Base-by-base conservation (phyloP, 1,140 invertebrate species). In the Megalopta genalis region DNA sequence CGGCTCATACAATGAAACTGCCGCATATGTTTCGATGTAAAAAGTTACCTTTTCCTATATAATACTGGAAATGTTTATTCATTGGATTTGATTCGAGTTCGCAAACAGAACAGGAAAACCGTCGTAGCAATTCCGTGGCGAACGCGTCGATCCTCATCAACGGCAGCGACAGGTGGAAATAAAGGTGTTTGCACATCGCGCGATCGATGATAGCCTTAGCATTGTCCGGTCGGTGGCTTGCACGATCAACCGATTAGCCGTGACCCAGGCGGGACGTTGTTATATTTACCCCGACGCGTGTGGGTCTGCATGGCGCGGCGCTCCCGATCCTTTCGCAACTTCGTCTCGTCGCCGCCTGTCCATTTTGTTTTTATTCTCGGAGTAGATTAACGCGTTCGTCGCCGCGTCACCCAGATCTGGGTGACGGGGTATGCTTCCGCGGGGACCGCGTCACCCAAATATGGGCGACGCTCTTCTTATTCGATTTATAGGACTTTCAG, bases 141-240 rank as follows among this genome's bases (percentile, higher is more conserved):
- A 49, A 14, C 1, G 23, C 10, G 10, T 18, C 10, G 42, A 23
- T 27, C 21, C 0, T 67, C 27, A 23, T 32, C 32, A 32, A 1
- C 32, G 14, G 9, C 14, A 79, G 77, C 71, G 73, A 77, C 78
- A 80, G 78, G 72, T 80, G 78, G 65, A 14, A 42, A 46, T 68
- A 69, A 68, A 42, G 65, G 65, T 75, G 65, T 63, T 32, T 60
- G 46, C 73, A 52, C 39, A 74, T 37, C 5, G 21, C 21, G 63
- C 73, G 65, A 77, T 77, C 72, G 72, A 63, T 68, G 46, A 1
- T 75, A 76, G 65, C 65, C 73, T 80, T 77, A 69, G 59, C 72
- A 74, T 73, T 79, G 77, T 46, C 70, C 37, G 42, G 18, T 8
- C 39, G 18, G n/a, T 49, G 27, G 23, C 63, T 32, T 74, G 63